Evolutionary conservation across 1,140 invertebrate species (phyloP).

Genomic region (Zaprionus vittiger): DNA sequence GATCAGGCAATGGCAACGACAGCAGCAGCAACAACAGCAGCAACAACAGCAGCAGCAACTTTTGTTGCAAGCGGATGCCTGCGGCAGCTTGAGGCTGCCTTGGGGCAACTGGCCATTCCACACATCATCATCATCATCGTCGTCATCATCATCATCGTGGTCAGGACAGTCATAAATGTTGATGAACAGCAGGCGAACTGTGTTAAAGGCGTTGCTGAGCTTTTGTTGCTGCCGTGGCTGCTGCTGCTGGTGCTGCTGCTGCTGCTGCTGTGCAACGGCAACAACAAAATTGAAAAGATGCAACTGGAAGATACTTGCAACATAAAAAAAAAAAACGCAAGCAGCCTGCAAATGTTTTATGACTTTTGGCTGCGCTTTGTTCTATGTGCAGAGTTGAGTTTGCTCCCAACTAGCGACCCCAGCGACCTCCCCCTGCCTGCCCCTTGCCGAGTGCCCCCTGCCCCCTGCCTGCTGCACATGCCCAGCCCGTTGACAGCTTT

Average conservation of each 20-base stretch:
- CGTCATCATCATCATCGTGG: conserved; percentile 27
- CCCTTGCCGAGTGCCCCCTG: neutral
- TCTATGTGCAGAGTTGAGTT: conserved; percentile 33
- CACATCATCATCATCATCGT: conserved; percentile 36
- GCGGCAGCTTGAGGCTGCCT: conserved; percentile 35
- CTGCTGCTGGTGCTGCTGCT: conserved; percentile 14
- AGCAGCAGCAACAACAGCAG: conserved; percentile 28
- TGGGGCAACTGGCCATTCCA: conserved; percentile 23
- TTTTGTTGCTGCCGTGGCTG: conserved; percentile 66
- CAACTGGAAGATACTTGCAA: conserved; percentile 62
- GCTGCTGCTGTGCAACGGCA: conserved; percentile 67
- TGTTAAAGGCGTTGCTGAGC: conserved; percentile 75
- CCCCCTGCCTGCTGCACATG: neutral
- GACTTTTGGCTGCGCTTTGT: conserved; percentile 51
- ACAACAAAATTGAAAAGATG: conserved; percentile 79
- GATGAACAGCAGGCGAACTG: conserved; percentile 81
- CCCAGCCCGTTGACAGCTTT: conserved; percentile 41
- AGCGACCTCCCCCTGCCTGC: neutral
- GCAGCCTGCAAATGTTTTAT: conserved; percentile 52
- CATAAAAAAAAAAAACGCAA: conserved; percentile 36
- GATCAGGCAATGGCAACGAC: conserved; percentile 24
- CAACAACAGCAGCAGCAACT: conserved; percentile 37
- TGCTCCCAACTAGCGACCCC: neutral
- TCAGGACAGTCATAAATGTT: conserved; percentile 77
- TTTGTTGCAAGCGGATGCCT: conserved; percentile 61